These are phyloP conservation scores for Elaphurus davidianus DNA, from an alignment of 2,113 vertebrate species.

Conservation along the genomic window DNA sequence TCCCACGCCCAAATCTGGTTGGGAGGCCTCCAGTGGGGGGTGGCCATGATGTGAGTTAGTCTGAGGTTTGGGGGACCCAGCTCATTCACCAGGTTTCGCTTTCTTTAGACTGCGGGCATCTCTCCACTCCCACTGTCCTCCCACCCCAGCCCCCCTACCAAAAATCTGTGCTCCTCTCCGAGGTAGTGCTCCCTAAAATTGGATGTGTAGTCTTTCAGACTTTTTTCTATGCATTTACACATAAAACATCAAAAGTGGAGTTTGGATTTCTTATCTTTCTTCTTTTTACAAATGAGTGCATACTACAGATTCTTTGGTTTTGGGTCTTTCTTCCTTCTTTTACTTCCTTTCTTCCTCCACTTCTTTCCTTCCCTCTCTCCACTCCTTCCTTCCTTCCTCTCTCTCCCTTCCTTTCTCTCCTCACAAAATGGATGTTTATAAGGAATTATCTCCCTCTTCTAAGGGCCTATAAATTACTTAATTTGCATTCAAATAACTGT, in stretches of 20 bases:
- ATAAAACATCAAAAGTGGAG: not conserved
- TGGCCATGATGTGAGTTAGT: not conserved
- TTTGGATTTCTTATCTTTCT: not conserved
- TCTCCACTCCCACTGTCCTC: not conserved
- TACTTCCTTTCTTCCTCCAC: too few species aligned
- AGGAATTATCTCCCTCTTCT: not conserved
- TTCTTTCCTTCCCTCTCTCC: not conserved
- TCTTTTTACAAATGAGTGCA: not conserved
- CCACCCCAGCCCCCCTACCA: fast-evolving
- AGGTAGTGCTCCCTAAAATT: not conserved
- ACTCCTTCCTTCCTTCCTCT: too few species aligned
- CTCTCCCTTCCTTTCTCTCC: not conserved
- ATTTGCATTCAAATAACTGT: not conserved
- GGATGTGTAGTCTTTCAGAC: not conserved
- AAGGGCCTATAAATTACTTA: not conserved
- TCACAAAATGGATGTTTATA: not conserved
- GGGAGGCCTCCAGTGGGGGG: not conserved
- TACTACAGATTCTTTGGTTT: not conserved
- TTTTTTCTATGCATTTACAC: not conserved
- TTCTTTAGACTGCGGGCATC: not conserved
- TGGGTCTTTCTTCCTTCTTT: not conserved
- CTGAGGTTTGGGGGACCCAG: not conserved
- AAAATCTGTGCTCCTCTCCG: not conserved
- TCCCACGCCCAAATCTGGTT: not conserved
- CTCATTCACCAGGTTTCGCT: not conserved